Percentiles rank a stretch among this genome's conserved stretches.
phyloP scores from a whole-genome alignment of 1,140 invertebrate species.

The Drosophila erecta region DNA sequence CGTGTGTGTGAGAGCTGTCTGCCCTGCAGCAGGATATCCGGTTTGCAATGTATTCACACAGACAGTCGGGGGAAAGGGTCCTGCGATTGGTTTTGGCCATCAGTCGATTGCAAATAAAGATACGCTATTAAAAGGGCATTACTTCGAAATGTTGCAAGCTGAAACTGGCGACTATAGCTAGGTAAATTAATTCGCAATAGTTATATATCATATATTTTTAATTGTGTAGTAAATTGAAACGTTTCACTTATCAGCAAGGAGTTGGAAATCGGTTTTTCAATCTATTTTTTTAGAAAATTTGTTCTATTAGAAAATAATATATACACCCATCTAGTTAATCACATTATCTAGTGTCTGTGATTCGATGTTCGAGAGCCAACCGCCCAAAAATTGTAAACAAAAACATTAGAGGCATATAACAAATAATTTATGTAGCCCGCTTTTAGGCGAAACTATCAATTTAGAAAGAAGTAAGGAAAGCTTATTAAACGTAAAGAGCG shows the following conservation, averaged over 20 bases:
- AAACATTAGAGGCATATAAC: conserved; percentile 62
- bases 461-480: conserved; percentile 11
- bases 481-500: conserved; percentile 7
- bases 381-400: conserved; percentile 64
- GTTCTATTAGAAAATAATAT: not conserved
- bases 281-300: too few species aligned
- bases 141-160: conserved; percentile 3
- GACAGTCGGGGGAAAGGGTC: conserved; percentile 30
- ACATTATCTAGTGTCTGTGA: not conserved
- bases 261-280: too few species aligned
- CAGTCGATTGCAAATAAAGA: conserved; percentile 2
- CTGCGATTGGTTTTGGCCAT: conserved; percentile 5
- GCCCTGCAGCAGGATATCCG: conserved; percentile 76
- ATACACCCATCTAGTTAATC: not conserved
- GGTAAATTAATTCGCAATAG: too few species aligned
- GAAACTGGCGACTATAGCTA: not conserved
- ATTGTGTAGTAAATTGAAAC: too few species aligned
- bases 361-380: not conserved
- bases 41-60: conserved; percentile 60
- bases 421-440: conserved; percentile 70
- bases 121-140: conserved; percentile 6
- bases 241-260: too few species aligned
- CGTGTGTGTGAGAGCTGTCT: conserved; percentile 40
- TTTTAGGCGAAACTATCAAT: conserved; percentile 66
- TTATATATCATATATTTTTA: too few species aligned